Evolutionary conservation across 37 sponge, comb jelly and placozoan species (phyloP), one percentile per base, ranked within the genome.

Genomic region (Petrosia ficiformis): DNA sequence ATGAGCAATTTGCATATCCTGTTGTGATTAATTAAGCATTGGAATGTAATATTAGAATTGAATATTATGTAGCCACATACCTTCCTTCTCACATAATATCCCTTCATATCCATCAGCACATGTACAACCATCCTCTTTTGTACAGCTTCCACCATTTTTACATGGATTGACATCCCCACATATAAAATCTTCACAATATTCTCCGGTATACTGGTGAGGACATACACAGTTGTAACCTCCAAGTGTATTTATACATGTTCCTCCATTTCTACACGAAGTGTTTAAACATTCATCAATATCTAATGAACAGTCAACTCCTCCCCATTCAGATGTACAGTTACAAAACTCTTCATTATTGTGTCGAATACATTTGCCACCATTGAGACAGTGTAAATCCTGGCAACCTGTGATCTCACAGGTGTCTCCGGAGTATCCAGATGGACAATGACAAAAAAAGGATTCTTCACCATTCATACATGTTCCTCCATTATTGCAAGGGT

Each of bases 91-190:
- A 52, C 83, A 82, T 19, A 59, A 36, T 28, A 26, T 36, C 19
- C 83, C 83, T n/a, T 59, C 35, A 31, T 41, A 82, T n/a, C 76
- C 76, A 6, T 22, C 28, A 21, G 33, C 0, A 43, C 84, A 84
- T 26, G 31, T 6, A 58, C 77, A 76, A 3, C 74, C 82, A 1
- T 54, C 42, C 6, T 42, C 57, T 24, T 42, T 48, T 26, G 4
- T 1, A 44, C 84, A 84, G 39, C 33, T 42, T n/a, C 84, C 84
- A 39, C 78, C 78, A 52, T 84, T 77, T 5, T 40, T 36, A 42
- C 84, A 84, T 24, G 38, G 0, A 25, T 30, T 38, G n/a, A 0
- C 22, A 40, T 11, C 2, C 1, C 6, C 24, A 10, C 35, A 4
- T 25, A 28, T 41, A 8, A 42, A 38, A 32, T 29, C 29, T 30